Evolutionary conservation across 1,140 invertebrate species (phyloP).

Genomic region (Batillaria attramentaria): DNA sequence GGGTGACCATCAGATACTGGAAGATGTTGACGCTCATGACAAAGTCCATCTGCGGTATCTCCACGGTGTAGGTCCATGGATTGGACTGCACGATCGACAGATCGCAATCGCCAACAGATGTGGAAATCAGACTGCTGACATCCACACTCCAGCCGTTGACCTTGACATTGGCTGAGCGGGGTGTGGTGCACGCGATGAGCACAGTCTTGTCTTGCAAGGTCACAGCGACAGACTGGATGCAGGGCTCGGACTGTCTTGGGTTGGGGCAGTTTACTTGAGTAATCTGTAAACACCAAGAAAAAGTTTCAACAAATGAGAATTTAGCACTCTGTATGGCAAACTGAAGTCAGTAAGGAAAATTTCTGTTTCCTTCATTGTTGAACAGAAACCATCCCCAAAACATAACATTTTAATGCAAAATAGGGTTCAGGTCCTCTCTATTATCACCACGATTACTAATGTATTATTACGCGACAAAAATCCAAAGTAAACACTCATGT

Average conservation of each 20-base stretch:
- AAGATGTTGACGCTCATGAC: background rate
- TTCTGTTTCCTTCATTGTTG: too few relatives aligned
- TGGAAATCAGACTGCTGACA: background rate
- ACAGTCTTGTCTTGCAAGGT: slow-evolving; percentile 15
- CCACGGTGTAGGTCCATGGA: slow-evolving; percentile 10
- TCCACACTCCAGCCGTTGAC: slow-evolving; percentile 8
- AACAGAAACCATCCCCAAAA: too few relatives aligned
- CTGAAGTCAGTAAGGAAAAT: too few relatives aligned
- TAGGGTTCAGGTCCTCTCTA: too few relatives aligned
- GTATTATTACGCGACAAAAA: too few relatives aligned
- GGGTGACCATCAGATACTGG: background rate
- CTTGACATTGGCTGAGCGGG: background rate
- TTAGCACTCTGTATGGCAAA: too few relatives aligned
- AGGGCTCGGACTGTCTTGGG: slow-evolving; percentile 8
- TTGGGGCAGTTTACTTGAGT: background rate
- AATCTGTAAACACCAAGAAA: slow-evolving; percentile 4
- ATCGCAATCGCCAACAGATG: background rate
- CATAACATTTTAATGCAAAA: too few relatives aligned
- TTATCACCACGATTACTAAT: too few relatives aligned
- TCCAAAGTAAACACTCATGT: too few relatives aligned
- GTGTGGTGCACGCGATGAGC: background rate
- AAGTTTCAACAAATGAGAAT: too few relatives aligned
- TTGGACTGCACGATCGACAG: background rate
- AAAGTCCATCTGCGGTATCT: slow-evolving; percentile 1
- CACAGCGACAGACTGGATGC: slow-evolving; percentile 8